phyloP scores from a whole-genome alignment of 2,113 vertebrate species.

The Amazona vittata region DNA sequence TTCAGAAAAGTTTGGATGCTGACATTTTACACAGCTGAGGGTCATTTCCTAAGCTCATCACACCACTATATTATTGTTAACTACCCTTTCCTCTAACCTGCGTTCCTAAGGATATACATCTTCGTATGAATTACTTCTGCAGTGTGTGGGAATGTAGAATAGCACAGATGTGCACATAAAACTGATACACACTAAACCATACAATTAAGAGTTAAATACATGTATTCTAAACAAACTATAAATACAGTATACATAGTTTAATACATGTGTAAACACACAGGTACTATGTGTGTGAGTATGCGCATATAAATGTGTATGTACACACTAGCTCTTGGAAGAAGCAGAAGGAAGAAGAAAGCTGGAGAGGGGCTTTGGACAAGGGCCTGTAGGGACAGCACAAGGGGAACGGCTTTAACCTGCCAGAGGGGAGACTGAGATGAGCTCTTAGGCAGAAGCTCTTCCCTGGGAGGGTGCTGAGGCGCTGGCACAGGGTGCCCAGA shows the following conservation, averaged over 20 bases:
- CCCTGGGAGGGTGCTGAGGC: too few species aligned
- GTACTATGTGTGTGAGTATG: fast-evolving
- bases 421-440: background rate
- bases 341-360: background rate
- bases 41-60: background rate
- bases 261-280: background rate
- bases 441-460: too few species aligned
- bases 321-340: background rate
- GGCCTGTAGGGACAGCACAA: background rate
- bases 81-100: background rate
- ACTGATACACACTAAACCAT: background rate
- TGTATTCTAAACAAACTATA: background rate
- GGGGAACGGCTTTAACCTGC: background rate
- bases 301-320: fast-evolving
- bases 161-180: fast-evolving
- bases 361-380: background rate
- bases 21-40: background rate
- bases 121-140: background rate
- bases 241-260: background rate
- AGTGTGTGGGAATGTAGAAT: background rate
- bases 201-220: fast-evolving
- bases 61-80: background rate
- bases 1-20: background rate
- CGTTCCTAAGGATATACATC: background rate
- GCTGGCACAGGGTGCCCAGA: too few species aligned